Percentiles rank a stretch among this genome's conserved stretches.
Conservation (phyloP, 2,113 vertebrate species). For the Ursus arctos region DNA sequence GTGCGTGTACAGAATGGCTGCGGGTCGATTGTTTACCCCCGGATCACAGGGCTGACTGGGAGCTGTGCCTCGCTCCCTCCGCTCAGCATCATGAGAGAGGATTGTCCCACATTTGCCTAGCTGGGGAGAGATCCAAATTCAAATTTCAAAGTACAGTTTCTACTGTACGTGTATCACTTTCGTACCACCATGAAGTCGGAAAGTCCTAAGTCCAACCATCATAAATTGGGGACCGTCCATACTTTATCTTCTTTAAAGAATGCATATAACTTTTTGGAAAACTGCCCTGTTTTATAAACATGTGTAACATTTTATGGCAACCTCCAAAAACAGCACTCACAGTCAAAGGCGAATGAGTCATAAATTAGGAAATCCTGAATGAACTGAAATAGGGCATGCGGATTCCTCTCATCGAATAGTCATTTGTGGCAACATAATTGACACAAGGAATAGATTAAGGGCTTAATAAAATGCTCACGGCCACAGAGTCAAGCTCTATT, state of each 20-base stretch:
- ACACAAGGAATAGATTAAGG: background rate
- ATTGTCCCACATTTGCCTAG: background rate
- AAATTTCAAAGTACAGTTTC: background rate
- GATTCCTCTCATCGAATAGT: constrained; percentile 11
- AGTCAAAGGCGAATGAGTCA: constrained; percentile 32
- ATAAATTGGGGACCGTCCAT: background rate
- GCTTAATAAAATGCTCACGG: background rate
- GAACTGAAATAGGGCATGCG: constrained; percentile 32
- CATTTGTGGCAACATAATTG: background rate
- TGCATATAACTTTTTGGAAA: background rate
- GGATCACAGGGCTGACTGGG: background rate
- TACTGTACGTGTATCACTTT: background rate
- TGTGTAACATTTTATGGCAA: background rate
- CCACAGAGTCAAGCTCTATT: background rate
- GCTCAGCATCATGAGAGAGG: background rate
- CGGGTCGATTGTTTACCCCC: background rate
- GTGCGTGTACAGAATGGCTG: background rate
- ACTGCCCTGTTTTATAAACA: constrained; percentile 19
- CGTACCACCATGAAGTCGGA: background rate
- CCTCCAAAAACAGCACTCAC: background rate
- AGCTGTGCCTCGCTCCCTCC: background rate
- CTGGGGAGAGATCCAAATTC: background rate
- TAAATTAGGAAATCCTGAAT: constrained; percentile 33
- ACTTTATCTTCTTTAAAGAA: background rate
- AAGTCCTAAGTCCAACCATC: background rate